phyloP scores from a whole-genome alignment of 1,140 invertebrate genomes.

The Tetragnatha versicolor region DNA sequence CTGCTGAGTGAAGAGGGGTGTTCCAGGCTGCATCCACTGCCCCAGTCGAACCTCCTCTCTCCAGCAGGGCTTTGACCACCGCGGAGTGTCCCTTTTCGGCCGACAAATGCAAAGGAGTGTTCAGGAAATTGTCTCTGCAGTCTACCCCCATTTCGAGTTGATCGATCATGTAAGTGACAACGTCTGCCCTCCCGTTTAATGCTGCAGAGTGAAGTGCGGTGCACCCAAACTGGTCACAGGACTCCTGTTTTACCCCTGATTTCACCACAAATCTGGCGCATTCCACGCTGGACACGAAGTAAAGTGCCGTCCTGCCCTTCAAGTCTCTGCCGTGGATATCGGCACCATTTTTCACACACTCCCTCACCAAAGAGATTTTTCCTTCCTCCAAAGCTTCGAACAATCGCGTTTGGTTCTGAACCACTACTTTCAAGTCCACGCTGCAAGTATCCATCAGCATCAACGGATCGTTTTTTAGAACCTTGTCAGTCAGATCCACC shows the following conservation, averaged over 20 bases:
- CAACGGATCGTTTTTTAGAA: background rate
- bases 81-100: constrained; percentile 60
- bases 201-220: background rate
- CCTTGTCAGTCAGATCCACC: background rate
- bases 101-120: constrained; percentile 61
- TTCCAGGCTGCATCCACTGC: constrained; percentile 85
- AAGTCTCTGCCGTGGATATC: constrained; percentile 19
- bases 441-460: background rate
- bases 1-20: constrained; percentile 93
- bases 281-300: background rate
- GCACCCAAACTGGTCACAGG: background rate
- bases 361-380: background rate
- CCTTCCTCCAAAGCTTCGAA: constrained; percentile 17
- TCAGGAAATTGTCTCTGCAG: background rate
- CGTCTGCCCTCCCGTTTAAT: background rate
- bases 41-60: constrained; percentile 72
- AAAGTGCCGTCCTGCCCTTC: constrained; percentile 16
- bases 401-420: background rate
- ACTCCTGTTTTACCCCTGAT: background rate
- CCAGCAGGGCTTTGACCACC: background rate
- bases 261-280: background rate
- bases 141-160: background rate
- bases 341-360: constrained; percentile 21
- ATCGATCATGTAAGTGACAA: background rate
- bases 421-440: background rate